Evolutionary conservation across 2,888 invertebrate genomes (phyloP), one percentile per base, ranked within the genome.

Genomic region (Drosophila cognata): DNA sequence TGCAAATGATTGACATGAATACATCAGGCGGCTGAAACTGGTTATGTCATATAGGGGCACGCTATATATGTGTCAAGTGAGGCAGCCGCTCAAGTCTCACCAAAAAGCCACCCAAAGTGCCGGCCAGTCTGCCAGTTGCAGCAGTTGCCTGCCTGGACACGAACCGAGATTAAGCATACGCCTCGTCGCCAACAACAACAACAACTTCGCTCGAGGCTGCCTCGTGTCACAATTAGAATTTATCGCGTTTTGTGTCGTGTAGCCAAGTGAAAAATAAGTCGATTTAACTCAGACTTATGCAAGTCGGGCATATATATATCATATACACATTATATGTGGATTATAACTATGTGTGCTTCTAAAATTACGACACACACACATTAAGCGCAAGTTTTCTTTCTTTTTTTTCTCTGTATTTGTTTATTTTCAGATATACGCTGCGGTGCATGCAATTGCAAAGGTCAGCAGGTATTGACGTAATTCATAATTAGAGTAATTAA

Each of bases 181-280:
- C 79, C 82, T 69, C 62, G 74, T 72, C 68, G 16, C 53, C 13
- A 31, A 18, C 21, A 61, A 59, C 65, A 55, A 58, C 60, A 33
- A 48, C 43, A 46, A 35, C 64, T 38, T 46, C 50, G 70, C 61
- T 70, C 69, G 71, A 50, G 74, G 62, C 67, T 81, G 77, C 72
- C 84, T 74, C 77, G 77, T 82, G 82, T 66, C 74, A 76, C 70
- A 84, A 82, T 85, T 84, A 85, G 84, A 85, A 85, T 85, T 85
- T 84, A 85, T 85, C 84, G 75, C 71, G 62, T 66, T 73, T 62
- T 79, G 65, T 71, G 66, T 64, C 65, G 60, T 55, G 79, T 71
- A 79, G 74, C 71, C 74, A 72, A 74, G 75, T 57, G 46, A 52
- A 62, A 43, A 29, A 65, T 66, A 63, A 28, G 60, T 70, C 18